Conservation (phyloP, 2,113 vertebrate species). For the Melozone crissalis region DNA sequence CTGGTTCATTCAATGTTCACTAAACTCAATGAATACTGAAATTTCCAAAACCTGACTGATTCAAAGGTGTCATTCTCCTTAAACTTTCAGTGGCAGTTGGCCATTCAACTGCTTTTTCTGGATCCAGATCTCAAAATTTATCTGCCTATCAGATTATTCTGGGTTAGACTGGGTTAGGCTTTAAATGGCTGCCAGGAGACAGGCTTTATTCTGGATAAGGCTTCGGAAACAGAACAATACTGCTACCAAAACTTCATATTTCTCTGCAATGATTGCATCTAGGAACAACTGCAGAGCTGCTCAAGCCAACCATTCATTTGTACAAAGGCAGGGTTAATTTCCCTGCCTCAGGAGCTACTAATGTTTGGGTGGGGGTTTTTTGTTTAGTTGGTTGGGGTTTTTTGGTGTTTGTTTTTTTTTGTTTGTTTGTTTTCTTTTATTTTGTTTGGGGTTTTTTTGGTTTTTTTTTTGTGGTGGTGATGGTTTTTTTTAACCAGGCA, state of each 20-base stretch:
- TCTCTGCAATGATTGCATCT: neutral
- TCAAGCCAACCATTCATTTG: neutral
- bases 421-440: too few relatives aligned
- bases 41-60: neutral
- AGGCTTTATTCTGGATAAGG: neutral
- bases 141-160: neutral
- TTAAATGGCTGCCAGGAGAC: neutral
- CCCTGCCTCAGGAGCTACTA: neutral
- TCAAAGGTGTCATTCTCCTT: neutral
- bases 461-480: too few relatives aligned
- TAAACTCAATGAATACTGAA: neutral
- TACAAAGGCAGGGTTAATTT: neutral
- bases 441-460: too few relatives aligned
- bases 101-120: neutral
- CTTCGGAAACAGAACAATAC: neutral
- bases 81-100: neutral
- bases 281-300: neutral
- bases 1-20: neutral
- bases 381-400: too few relatives aligned
- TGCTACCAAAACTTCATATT: neutral
- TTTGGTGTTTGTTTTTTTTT: too few relatives aligned
- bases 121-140: neutral
- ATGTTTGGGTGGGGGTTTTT: too few relatives aligned
- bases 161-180: neutral
- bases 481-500: neutral